Evolutionary conservation across 1,140 invertebrate species (phyloP).

Genomic region (Camponotus pennsylvanicus): DNA sequence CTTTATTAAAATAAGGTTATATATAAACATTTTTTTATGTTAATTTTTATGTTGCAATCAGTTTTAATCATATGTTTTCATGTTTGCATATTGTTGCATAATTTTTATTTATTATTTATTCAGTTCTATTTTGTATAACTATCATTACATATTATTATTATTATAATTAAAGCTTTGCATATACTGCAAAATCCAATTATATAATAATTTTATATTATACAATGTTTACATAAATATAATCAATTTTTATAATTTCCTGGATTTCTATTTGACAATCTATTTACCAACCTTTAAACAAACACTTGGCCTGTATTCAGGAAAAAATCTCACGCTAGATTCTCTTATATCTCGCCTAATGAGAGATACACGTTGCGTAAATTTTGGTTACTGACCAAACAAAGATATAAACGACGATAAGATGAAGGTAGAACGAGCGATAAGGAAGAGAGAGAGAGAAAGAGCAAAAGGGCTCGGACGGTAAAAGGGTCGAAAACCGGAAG

Average conservation of each 20-base stretch:
- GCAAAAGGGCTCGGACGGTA: not conserved
- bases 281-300: slow-evolving; percentile 11
- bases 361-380: slow-evolving; percentile 50
- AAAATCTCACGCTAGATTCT: slow-evolving; percentile 40
- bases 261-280: not conserved
- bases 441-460: not conserved
- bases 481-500: slow-evolving; percentile 36
- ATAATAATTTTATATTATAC: not conserved
- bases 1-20: not conserved
- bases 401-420: slow-evolving; percentile 11
- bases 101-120: not conserved
- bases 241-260: too few relatives aligned
- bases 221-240: too few relatives aligned
- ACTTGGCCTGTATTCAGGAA: slow-evolving; percentile 6
- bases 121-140: not conserved
- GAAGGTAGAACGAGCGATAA: not conserved
- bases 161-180: not conserved
- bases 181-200: not conserved
- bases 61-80: not conserved
- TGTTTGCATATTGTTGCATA: not conserved
- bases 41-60: not conserved
- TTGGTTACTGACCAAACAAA: slow-evolving; percentile 36
- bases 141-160: not conserved
- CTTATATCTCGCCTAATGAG: slow-evolving; percentile 37
- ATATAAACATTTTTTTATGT: not conserved